Evolutionary conservation across 2,113 vertebrate species (phyloP).

Genomic region (Tapirus terrestris): DNA sequence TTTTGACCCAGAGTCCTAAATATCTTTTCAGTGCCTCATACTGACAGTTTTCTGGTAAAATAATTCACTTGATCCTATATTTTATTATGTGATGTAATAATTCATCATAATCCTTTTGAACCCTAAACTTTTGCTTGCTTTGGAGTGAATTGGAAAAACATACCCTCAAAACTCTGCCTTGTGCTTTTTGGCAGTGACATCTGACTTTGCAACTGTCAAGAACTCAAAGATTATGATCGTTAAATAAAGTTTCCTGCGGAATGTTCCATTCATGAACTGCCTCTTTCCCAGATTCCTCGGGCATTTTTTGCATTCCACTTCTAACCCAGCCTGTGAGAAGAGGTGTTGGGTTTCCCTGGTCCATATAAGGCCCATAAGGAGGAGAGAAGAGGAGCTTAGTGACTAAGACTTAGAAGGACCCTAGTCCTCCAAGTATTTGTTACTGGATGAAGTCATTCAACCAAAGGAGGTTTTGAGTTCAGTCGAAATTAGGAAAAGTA

Average conservation of each 20-base stretch:
- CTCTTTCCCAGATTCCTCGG: background rate
- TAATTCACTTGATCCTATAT: background rate
- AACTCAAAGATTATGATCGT: conserved; percentile 47
- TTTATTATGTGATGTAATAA: background rate
- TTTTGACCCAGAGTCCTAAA: background rate
- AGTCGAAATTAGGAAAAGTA: background rate
- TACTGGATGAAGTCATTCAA: background rate
- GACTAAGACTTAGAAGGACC: background rate
- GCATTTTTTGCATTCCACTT: background rate
- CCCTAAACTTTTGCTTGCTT: conserved; percentile 45
- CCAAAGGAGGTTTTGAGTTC: background rate
- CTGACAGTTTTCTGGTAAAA: background rate
- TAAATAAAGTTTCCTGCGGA: conserved; percentile 54
- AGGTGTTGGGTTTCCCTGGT: background rate
- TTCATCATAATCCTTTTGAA: conserved; percentile 6
- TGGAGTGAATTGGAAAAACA: conserved; percentile 35
- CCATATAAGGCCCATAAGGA: background rate
- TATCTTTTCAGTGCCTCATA: background rate
- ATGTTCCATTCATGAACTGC: background rate
- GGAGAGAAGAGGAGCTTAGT: background rate
- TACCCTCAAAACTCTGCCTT: background rate
- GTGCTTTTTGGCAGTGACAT: background rate
- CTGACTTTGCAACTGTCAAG: conserved; percentile 37
- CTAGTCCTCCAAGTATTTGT: background rate
- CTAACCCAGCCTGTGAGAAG: background rate